A percentile compares a stretch with the other conserved stretches of the same genome.
These are phyloP conservation scores for Phasianus colchicus DNA, from an alignment of 2,113 vertebrate species.

Conservation along the genomic window DNA sequence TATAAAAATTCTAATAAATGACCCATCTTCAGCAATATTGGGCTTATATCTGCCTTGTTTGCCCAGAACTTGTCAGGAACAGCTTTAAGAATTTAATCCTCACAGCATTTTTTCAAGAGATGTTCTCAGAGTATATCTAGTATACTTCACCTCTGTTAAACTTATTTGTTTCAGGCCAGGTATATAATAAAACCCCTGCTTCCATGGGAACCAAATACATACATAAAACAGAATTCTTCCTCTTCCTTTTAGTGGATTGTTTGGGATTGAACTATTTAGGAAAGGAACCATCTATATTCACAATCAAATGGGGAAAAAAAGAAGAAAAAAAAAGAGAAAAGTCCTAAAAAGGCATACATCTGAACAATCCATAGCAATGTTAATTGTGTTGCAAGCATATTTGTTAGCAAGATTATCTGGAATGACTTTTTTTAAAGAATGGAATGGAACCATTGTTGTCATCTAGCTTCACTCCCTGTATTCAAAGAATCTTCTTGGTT, in stretches of 20 bases:
- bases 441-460: neutral
- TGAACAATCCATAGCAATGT: neutral
- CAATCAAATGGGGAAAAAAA: neutral
- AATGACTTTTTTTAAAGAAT: neutral
- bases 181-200: neutral
- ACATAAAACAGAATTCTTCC: neutral
- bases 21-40: neutral
- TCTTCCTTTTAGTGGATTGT: neutral
- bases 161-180: neutral
- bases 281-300: neutral
- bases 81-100: constrained; percentile 23
- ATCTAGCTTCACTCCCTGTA: neutral
- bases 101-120: neutral
- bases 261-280: neutral
- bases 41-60: neutral
- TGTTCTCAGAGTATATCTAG: neutral
- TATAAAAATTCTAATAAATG: neutral
- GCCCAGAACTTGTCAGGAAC: neutral
- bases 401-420: neutral
- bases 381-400: neutral
- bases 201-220: neutral
- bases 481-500: neutral
- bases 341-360: accelerated
- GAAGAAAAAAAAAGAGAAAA: neutral
- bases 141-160: neutral